Evolutionary conservation across 1,140 invertebrate genomes (phyloP).

Genomic region (Leptoteleia sp.): DNA sequence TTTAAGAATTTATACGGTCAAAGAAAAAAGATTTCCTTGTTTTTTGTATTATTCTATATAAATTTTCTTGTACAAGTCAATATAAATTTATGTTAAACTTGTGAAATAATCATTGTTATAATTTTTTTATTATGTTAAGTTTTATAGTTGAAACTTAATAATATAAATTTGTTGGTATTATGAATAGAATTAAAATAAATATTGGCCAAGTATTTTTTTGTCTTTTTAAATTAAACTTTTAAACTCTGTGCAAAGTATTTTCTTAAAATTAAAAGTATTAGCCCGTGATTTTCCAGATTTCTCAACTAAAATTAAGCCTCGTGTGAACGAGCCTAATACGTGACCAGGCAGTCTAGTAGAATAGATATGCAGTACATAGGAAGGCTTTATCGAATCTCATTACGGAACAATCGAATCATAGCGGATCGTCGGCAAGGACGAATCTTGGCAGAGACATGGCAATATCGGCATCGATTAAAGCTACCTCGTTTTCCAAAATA

Average conservation of each 20-base stretch:
- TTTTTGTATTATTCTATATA: no score
- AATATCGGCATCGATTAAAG: constrained; percentile 48
- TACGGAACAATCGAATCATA: constrained; percentile 55
- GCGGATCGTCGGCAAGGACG: constrained; percentile 40
- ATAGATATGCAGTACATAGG: constrained; percentile 42
- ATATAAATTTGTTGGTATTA: no score
- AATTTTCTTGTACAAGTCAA: no score
- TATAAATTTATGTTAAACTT: no score
- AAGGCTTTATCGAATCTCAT: constrained; percentile 59
- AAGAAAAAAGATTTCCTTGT: no score
- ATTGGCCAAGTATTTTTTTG: no score
- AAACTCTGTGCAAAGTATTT: background rate
- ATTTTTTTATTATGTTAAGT: no score
- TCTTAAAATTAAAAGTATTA: constrained; percentile 15
- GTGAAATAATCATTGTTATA: no score
- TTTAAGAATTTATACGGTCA: no score
- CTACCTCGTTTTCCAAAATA: constrained; percentile 40
- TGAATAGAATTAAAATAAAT: no score
- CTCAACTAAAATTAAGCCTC: constrained; percentile 19
- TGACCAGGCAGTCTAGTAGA: constrained; percentile 39
- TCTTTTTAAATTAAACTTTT: background rate
- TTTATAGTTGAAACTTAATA: no score
- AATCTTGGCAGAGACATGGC: constrained; percentile 30
- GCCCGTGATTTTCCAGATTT: constrained; percentile 24
- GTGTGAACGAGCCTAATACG: constrained; percentile 35